Evolutionary conservation across 2,113 vertebrate genomes (phyloP).

Genomic region (Balaeniceps rex): DNA sequence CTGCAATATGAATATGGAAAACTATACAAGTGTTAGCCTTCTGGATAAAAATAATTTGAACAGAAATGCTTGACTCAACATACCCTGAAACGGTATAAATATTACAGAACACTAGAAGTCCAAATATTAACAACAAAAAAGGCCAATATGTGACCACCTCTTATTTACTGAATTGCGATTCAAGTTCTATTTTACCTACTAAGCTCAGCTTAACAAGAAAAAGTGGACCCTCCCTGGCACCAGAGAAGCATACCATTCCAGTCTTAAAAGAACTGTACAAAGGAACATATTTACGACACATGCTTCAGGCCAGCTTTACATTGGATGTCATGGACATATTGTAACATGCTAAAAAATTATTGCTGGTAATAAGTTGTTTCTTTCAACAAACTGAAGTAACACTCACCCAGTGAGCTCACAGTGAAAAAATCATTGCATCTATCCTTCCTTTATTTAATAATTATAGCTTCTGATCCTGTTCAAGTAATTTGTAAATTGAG

Average conservation of each 20-base stretch:
- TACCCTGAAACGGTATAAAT: neutral
- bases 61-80: neutral
- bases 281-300: neutral
- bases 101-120: neutral
- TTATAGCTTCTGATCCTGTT: neutral
- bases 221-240: neutral
- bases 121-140: neutral
- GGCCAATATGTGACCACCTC: neutral
- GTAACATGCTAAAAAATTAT: neutral
- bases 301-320: neutral
- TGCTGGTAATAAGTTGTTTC: neutral
- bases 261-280: neutral
- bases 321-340: neutral
- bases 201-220: neutral
- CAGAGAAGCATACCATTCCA: neutral
- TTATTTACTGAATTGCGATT: neutral
- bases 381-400: neutral
- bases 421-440: fast-evolving
- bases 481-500: neutral
- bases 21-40: neutral
- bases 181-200: neutral
- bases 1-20: neutral
- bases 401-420: no score
- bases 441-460: neutral
- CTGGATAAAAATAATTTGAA: neutral